phyloP scores from a whole-genome alignment of 2,888 invertebrate genomes.

The Diogma glabrata region DNA sequence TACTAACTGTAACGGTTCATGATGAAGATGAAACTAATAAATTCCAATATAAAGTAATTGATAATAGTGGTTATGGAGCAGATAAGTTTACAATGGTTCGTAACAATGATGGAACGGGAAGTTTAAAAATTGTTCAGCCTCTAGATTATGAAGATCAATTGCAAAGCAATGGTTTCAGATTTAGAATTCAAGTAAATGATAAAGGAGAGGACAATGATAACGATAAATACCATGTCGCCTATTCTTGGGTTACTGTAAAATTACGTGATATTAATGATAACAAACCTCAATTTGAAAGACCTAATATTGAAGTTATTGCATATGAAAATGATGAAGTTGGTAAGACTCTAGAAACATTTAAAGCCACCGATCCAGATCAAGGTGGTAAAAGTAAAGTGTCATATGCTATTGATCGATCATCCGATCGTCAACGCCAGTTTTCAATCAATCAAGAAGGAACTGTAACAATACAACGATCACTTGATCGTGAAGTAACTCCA shows the following conservation, averaged over 20 bases:
- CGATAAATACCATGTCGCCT: constrained; percentile 94
- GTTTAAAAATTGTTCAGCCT: constrained; percentile 88
- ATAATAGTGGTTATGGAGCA: constrained; percentile 88
- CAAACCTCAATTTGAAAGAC: constrained; percentile 86
- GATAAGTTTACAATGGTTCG: constrained; percentile 96
- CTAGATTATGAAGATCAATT: constrained; percentile 89
- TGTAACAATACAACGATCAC: constrained; percentile 81
- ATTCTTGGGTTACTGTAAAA: constrained; percentile 89
- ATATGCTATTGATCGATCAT: constrained; percentile 83
- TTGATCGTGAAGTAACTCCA: constrained; percentile 91
- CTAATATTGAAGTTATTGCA: constrained; percentile 85
- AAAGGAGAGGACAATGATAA: constrained; percentile 92
- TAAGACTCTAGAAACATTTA: constrained; percentile 83
- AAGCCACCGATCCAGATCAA: constrained; percentile 92
- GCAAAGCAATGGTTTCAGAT: constrained; percentile 90
- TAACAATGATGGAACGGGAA: constrained; percentile 91
- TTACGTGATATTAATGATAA: constrained; percentile 95
- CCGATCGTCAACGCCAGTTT: constrained; percentile 87
- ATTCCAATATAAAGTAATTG: constrained; percentile 90
- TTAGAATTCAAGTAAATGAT: constrained; percentile 89
- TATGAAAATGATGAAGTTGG: constrained; percentile 88
- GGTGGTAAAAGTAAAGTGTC: constrained; percentile 85
- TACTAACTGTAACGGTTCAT: constrained; percentile 87
- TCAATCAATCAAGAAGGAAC: constrained; percentile 91
- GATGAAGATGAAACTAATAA: constrained; percentile 95